Evolutionary conservation across 23 tunicate species (phyloP).

Genomic region (Clavelina lepadiformis): DNA sequence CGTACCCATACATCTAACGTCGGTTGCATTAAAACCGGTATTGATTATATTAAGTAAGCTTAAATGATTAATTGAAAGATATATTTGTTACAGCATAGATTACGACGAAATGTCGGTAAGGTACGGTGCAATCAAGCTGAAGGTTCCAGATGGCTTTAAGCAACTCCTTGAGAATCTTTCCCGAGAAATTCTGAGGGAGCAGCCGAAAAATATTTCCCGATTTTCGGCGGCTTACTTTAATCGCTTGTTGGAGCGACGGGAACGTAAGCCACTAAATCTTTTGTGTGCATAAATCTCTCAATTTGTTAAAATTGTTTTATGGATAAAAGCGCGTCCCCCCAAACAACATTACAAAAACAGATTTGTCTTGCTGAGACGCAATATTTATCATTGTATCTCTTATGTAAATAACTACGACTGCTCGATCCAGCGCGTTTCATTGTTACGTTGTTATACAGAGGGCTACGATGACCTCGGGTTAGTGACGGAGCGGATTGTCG

Average conservation of each 20-base stretch:
- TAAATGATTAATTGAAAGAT: too few relatives aligned
- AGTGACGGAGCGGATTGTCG: conserved; percentile 50
- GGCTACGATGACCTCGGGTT: conserved; percentile 35
- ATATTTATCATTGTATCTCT: too few relatives aligned
- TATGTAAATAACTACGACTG: neutral
- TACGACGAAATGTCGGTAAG: conserved; percentile 81
- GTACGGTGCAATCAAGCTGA: conserved; percentile 65
- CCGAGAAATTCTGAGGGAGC: conserved; percentile 63
- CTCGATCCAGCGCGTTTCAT: neutral
- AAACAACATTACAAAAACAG: too few relatives aligned
- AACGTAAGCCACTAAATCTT: conserved; percentile 54
- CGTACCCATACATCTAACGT: too few relatives aligned
- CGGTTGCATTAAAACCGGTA: too few relatives aligned
- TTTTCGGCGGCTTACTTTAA: conserved; percentile 71
- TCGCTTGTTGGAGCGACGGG: conserved; percentile 49
- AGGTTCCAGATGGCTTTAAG: conserved; percentile 60
- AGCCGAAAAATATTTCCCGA: conserved; percentile 62
- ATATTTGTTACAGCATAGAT: too few relatives aligned
- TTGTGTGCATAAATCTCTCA: too few relatives aligned
- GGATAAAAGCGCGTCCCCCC: too few relatives aligned
- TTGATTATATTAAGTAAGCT: too few relatives aligned
- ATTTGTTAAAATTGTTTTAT: too few relatives aligned
- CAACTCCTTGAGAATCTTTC: conserved; percentile 60
- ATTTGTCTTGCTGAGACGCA: too few relatives aligned
- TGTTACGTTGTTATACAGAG: conserved; percentile 26